phyloP scores from a whole-genome alignment of 2,797 vertebrate species.

The Coregonus suidteri region DNA sequence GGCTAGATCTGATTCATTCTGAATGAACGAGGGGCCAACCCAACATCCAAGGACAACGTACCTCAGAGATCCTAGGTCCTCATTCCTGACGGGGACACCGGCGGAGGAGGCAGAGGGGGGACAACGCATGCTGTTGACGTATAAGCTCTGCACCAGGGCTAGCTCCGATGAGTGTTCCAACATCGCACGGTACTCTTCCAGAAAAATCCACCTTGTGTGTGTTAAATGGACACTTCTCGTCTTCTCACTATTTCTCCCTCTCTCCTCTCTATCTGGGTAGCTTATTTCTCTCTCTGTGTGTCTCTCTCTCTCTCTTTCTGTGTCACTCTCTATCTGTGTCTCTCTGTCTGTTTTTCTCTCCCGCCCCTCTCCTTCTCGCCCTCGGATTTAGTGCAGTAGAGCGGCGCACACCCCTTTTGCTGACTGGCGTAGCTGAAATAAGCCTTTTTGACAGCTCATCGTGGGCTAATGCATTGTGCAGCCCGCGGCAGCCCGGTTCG shows the following conservation, averaged over 20 bases:
- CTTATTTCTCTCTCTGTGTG: background rate
- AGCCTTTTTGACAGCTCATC: constrained; percentile 96
- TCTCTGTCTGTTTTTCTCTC: constrained; percentile 57
- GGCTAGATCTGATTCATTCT: constrained; percentile 54
- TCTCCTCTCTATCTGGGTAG: too few relatives aligned
- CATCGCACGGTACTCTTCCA: constrained; percentile 82
- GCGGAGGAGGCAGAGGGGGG: constrained; percentile 90
- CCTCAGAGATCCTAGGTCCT: constrained; percentile 93
- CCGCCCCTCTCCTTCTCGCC: constrained; percentile 66
- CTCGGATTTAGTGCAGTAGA: constrained; percentile 87
- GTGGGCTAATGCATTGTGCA: constrained; percentile 88
- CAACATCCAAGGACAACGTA: constrained; percentile 65
- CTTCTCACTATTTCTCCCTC: constrained; percentile 60
- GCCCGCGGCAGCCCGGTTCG: constrained; percentile 75
- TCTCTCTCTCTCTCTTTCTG: constrained; percentile 58
- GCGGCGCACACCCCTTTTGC: constrained; percentile 82
- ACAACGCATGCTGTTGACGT: constrained; percentile 97
- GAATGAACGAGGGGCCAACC: constrained; percentile 58
- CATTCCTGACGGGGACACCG: constrained; percentile 92
- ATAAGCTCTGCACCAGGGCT: constrained; percentile 96
- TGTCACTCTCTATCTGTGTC: constrained; percentile 62
- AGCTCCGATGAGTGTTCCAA: constrained; percentile 95
- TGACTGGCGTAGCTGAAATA: constrained; percentile 96
- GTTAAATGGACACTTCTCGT: constrained; percentile 82
- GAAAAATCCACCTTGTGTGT: constrained; percentile 78